Evolutionary conservation across 37 sponge, comb jelly and placozoan species (phyloP).

Genomic region (Beroe ovata): DNA sequence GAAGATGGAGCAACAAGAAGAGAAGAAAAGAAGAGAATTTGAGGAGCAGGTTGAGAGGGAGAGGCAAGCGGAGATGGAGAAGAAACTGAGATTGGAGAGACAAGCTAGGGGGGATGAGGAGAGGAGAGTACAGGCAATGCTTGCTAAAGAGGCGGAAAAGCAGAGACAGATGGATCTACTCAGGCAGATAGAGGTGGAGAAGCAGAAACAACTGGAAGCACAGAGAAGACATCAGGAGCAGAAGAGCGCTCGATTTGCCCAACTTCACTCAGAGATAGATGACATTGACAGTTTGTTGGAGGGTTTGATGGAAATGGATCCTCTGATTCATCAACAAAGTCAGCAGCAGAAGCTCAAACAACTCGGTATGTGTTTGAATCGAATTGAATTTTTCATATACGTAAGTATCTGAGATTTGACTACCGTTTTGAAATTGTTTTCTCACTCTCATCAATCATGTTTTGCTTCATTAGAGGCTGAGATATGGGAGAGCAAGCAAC

Average conservation of each 20-base stretch:
- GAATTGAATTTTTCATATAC: too few species aligned
- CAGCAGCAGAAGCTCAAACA: slow-evolving; percentile 26
- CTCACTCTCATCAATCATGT: too few species aligned
- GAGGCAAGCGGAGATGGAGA: background rate
- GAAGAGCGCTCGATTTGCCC: background rate
- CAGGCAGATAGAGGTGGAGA: slow-evolving; percentile 15
- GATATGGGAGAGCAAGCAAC: background rate
- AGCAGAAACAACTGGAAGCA: slow-evolving; percentile 2
- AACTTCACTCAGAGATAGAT: slow-evolving; percentile 3
- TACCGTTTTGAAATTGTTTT: too few species aligned
- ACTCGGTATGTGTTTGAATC: slow-evolving; percentile 29
- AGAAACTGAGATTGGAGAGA: background rate
- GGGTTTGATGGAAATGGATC: slow-evolving; percentile 32
- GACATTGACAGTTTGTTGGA: slow-evolving; percentile 59
- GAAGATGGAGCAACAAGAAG: background rate
- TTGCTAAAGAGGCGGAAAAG: background rate
- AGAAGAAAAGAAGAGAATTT: background rate
- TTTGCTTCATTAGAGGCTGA: slow-evolving; percentile 9
- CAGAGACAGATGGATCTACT: background rate
- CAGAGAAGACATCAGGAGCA: slow-evolving; percentile 16
- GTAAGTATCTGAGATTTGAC: too few species aligned
- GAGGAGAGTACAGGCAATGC: background rate
- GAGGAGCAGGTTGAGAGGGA: background rate
- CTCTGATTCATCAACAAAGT: slow-evolving; percentile 37
- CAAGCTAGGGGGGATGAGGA: background rate